These are phyloP conservation scores for Diplazon laetatorius DNA, from an alignment of 2,888 invertebrate species.

Conservation along the genomic window DNA sequence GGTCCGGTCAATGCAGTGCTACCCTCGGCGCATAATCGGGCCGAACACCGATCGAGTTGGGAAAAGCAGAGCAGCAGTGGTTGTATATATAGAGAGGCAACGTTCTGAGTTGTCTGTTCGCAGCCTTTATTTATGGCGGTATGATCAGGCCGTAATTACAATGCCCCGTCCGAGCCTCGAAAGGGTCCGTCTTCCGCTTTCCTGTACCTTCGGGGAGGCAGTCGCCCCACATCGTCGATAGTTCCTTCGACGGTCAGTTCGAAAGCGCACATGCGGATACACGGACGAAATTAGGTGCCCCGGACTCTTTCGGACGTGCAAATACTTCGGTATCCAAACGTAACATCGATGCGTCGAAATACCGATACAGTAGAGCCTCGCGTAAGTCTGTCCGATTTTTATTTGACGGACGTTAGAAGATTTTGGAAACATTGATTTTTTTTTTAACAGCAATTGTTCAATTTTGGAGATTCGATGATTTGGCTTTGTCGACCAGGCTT, in stretches of 20 bases:
- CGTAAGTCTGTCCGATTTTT: neutral
- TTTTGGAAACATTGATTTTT: too few species aligned
- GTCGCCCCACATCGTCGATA: constrained; percentile 40
- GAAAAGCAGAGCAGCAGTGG: constrained; percentile 49
- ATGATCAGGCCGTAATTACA: constrained; percentile 78
- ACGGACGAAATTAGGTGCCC: constrained; percentile 16
- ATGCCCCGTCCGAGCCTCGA: constrained; percentile 72
- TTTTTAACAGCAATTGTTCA: too few species aligned
- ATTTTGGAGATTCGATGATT: too few species aligned
- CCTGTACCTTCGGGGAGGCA: constrained; percentile 45
- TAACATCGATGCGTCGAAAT: constrained; percentile 23
- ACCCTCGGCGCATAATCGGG: constrained; percentile 64
- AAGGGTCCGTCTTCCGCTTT: constrained; percentile 73
- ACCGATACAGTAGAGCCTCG: constrained; percentile 23
- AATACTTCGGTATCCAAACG: constrained; percentile 41
- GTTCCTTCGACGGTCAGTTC: constrained; percentile 43
- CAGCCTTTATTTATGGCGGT: constrained; percentile 78
- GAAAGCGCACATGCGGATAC: constrained; percentile 38
- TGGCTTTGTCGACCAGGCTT: too few species aligned
- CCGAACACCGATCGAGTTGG: constrained; percentile 60
- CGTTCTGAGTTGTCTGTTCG: constrained; percentile 62
- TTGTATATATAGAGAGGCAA: constrained; percentile 40
- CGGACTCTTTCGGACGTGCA: constrained; percentile 39
- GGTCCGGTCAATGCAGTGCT: constrained; percentile 38
- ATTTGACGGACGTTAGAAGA: too few species aligned